A percentile compares a stretch with the other conserved stretches of the same genome.
Conservation (phyloP, 2,113 vertebrate genomes). For the Numida meleagris region DNA sequence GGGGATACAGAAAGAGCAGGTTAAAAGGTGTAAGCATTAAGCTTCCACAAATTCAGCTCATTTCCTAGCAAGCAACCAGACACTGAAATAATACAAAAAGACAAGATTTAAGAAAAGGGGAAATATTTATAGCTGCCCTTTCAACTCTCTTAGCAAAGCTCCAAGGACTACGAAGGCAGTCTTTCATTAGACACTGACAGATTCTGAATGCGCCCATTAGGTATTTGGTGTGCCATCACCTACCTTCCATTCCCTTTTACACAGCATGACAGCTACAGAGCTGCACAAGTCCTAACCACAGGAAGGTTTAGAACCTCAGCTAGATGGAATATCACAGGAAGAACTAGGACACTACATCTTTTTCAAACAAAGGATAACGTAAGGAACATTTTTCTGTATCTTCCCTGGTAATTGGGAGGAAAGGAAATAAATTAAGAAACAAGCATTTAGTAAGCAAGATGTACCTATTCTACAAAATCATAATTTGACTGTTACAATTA, state of each 20-base stretch:
- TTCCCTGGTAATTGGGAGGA: neutral
- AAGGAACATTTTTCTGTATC: neutral
- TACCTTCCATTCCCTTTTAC: neutral
- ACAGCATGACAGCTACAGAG: fast-evolving
- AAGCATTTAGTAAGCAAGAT: neutral
- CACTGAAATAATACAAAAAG: neutral
- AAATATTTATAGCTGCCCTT: constrained; percentile 21
- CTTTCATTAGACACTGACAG: neutral
- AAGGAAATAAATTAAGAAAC: neutral
- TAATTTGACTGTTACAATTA: neutral
- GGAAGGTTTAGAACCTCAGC: neutral
- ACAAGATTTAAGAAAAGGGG: neutral
- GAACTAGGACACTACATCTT: neutral
- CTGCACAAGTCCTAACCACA: fast-evolving
- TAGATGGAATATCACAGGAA: neutral
- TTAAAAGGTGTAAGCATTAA: neutral
- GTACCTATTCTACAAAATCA: neutral
- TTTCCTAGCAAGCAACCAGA: neutral
- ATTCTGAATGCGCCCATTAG: neutral
- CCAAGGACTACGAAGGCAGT: neutral
- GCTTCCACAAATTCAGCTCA: neutral
- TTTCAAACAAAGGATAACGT: neutral
- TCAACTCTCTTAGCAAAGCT: constrained; percentile 2
- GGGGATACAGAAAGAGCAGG: neutral
- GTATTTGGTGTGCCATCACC: neutral